Conservation (phyloP, 2,888 invertebrate species). For the Sclerodermus sp. region DNA sequence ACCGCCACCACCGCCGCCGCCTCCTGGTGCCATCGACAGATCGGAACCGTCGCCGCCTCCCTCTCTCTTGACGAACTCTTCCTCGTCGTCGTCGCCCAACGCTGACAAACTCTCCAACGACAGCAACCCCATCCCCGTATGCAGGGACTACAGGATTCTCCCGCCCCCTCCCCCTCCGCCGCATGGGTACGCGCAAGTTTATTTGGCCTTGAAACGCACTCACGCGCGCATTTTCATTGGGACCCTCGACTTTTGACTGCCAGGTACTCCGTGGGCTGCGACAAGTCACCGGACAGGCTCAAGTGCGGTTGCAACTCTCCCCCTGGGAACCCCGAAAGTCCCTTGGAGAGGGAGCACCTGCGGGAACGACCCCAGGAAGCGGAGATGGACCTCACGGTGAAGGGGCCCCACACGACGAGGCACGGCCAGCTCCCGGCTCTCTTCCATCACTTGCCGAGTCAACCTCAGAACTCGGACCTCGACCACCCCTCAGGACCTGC, state of each 20-base stretch:
- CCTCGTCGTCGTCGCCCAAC: conserved; percentile 20
- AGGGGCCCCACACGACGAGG: conserved; percentile 36
- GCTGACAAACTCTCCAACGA: conserved; percentile 34
- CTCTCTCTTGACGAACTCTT: no score
- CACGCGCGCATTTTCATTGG: no score
- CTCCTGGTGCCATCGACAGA: conserved; percentile 37
- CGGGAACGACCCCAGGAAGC: conserved; percentile 46
- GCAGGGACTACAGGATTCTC: conserved; percentile 48
- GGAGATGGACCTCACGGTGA: conserved; percentile 53
- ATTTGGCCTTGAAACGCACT: no score
- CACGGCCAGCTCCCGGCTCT: conserved; percentile 39
- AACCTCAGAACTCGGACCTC: conserved; percentile 34
- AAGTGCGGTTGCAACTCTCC: conserved; percentile 50
- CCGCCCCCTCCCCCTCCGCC: no score
- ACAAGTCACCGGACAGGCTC: conserved; percentile 47
- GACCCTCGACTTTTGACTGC: no score
- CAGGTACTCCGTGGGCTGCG: conserved; percentile 29
- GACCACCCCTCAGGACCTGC: conserved; percentile 36
- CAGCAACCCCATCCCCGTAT: conserved; percentile 33
- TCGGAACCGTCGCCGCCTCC: conserved; percentile 32
- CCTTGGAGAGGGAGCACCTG: conserved; percentile 24
- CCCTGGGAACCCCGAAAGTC: conserved; percentile 39
- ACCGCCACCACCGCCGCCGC: conserved; percentile 44
- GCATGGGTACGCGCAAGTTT: no score
- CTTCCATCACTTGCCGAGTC: conserved; percentile 41